Conservation (phyloP, 2,113 vertebrate species). For the Ahaetulla prasina region DNA sequence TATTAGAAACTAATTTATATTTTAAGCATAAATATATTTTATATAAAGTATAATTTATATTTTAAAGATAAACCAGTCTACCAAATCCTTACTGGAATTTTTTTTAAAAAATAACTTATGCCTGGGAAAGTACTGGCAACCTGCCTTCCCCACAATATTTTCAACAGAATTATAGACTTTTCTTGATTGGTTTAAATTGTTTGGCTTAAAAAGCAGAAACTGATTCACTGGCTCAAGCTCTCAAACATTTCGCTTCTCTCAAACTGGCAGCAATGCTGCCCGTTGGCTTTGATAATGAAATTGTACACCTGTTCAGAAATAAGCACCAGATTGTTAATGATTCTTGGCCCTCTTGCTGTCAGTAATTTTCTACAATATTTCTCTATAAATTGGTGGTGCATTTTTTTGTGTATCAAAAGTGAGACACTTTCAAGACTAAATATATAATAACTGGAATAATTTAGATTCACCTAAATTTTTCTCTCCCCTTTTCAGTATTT, state of each 20-base stretch:
- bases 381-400: conserved; percentile 47
- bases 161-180: conserved; percentile 27
- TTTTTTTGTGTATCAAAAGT: conserved; percentile 49
- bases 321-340: conserved; percentile 68
- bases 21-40: conserved; percentile 38
- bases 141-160: conserved; percentile 39
- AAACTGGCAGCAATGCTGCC: conserved; percentile 55
- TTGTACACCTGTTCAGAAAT: conserved; percentile 65
- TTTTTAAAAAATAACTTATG: not conserved
- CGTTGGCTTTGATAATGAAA: conserved; percentile 64
- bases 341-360: conserved; percentile 46
- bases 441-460: conserved; percentile 6
- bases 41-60: conserved; percentile 13
- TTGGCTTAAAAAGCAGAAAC: conserved; percentile 52
- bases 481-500: not conserved
- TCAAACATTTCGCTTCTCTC: conserved; percentile 40
- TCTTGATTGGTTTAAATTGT: conserved; percentile 48
- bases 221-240: conserved; percentile 42
- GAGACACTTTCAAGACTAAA: conserved; percentile 22
- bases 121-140: conserved; percentile 3
- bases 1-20: conserved; percentile 35
- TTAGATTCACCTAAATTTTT: not conserved
- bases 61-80: conserved; percentile 37
- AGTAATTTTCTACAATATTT: conserved; percentile 57
- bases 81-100: not conserved